Evolutionary conservation across 2,888 invertebrate genomes (phyloP).

Genomic region (Himalopsyche kuldschensis): DNA sequence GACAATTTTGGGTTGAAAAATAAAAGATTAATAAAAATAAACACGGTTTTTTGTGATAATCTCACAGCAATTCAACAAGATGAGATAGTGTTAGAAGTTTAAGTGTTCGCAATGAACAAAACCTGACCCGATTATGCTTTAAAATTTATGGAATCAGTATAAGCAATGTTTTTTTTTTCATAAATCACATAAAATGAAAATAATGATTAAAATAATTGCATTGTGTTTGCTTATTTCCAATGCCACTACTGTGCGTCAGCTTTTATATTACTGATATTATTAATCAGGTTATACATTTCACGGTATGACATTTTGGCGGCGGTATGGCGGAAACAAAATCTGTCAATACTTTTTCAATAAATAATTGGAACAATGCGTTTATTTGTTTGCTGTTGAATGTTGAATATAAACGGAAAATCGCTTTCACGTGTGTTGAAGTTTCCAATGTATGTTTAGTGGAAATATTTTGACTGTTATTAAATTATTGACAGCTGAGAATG

Average conservation of each 20-base stretch:
- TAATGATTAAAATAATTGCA: no score
- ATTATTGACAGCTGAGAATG: neutral
- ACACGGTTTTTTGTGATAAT: no score
- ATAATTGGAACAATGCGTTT: neutral
- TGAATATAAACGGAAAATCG: neutral
- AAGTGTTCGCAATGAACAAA: no score
- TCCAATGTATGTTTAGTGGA: neutral
- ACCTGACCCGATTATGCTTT: no score
- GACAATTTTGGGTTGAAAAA: no score
- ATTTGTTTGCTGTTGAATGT: neutral
- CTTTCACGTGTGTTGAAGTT: neutral
- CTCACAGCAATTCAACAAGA: no score
- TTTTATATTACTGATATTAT: neutral
- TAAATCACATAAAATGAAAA: no score
- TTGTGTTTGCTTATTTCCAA: no score
- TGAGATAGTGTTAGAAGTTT: no score
- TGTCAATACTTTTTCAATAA: constrained; percentile 6
- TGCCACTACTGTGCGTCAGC: neutral
- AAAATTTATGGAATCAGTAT: no score
- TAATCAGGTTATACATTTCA: neutral
- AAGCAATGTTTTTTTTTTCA: no score
- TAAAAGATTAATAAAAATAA: no score
- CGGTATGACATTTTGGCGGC: neutral
- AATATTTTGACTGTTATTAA: neutral
- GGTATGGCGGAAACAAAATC: constrained; percentile 3